Percentiles rank a stretch among this genome's conserved stretches.
Evolutionary conservation across 2,113 vertebrate species (phyloP).

Genomic region (Zootoca vivipara): DNA sequence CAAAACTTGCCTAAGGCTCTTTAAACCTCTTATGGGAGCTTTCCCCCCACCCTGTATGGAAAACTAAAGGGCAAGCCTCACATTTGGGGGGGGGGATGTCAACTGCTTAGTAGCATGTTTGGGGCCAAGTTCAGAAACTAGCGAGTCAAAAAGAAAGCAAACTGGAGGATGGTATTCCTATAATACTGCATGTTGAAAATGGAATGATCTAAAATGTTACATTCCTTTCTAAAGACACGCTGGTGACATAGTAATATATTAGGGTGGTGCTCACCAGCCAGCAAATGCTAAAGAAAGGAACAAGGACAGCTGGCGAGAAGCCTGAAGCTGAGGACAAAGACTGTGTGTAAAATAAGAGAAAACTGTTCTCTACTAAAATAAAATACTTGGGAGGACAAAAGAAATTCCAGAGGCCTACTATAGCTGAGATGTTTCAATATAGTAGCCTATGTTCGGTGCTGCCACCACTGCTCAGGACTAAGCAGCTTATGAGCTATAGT

Average conservation of each 20-base stretch:
- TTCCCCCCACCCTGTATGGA: neutral
- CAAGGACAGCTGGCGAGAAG: no score
- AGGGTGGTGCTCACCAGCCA: neutral
- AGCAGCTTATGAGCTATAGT: neutral
- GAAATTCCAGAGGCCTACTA: no score
- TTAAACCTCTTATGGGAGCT: neutral
- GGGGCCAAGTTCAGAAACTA: no score
- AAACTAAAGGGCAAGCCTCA: neutral
- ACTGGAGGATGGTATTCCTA: neutral
- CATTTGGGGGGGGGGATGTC: neutral
- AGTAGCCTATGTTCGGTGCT: no score
- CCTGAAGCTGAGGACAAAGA: no score
- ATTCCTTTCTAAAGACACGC: neutral
- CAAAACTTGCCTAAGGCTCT: neutral
- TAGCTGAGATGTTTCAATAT: no score
- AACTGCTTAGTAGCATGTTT: neutral
- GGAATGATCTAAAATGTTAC: neutral
- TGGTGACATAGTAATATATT: neutral
- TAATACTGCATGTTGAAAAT: neutral
- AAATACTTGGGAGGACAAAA: no score
- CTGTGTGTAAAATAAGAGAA: no score
- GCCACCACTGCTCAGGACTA: no score
- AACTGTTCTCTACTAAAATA: no score
- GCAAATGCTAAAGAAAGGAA: no score
- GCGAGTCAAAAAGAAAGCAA: neutral